Evolutionary conservation across 2,888 invertebrate genomes (phyloP).

Genomic region (Gisinianus flammeolus): DNA sequence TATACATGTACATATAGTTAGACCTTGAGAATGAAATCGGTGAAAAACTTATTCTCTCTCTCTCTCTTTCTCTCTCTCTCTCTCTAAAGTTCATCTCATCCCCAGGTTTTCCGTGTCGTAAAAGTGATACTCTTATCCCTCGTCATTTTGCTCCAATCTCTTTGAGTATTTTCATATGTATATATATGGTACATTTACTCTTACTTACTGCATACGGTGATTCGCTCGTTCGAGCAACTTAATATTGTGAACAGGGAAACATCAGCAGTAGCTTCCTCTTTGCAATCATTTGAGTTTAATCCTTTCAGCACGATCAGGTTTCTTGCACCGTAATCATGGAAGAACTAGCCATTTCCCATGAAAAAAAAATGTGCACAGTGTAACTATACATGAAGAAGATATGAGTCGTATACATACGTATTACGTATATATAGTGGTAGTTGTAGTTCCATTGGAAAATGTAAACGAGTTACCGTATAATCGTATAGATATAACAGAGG

Average conservation of each 20-base stretch:
- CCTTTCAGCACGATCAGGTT: slow-evolving; percentile 39
- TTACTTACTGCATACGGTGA: neutral
- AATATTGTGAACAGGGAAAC: neutral
- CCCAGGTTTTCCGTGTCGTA: too few relatives aligned
- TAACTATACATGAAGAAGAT: too few relatives aligned
- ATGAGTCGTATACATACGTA: neutral
- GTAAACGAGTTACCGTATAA: slow-evolving; percentile 9
- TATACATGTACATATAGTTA: too few relatives aligned
- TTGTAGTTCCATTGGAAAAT: neutral
- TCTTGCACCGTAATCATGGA: slow-evolving; percentile 31
- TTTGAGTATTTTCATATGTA: neutral
- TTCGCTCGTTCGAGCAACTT: too few relatives aligned
- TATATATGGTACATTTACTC: neutral
- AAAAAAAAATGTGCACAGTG: neutral
- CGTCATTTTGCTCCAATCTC: neutral
- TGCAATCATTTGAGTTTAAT: slow-evolving; percentile 3
- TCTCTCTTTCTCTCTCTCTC: neutral
- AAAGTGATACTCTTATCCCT: neutral
- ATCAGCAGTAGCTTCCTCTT: neutral
- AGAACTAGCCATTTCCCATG: neutral
- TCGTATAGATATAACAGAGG: neutral
- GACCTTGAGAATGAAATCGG: neutral
- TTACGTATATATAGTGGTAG: neutral
- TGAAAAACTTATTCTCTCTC: neutral
- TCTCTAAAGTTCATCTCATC: neutral